Evolutionary conservation across 2,888 invertebrate genomes (phyloP).

Genomic region (Leucoma salicis): DNA sequence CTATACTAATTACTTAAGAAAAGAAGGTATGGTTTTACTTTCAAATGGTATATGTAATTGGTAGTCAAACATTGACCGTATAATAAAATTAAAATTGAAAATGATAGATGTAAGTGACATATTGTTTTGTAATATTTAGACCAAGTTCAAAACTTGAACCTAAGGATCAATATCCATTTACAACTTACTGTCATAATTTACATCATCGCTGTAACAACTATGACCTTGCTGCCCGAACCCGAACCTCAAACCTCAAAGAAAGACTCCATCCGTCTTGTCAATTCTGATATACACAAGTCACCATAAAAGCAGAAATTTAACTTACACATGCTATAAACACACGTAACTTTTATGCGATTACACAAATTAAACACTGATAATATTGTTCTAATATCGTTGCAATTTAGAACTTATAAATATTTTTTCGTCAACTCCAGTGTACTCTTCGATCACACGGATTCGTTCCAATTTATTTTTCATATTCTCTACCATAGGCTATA

Average conservation of each 20-base stretch:
- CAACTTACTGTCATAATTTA: conserved; percentile 66
- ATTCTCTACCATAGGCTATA: too few relatives aligned
- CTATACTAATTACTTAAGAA: too few relatives aligned
- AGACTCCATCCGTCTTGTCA: conserved; percentile 32
- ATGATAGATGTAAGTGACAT: too few relatives aligned
- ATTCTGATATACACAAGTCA: conserved; percentile 24
- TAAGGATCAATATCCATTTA: conserved; percentile 20
- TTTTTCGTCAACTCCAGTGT: conserved; percentile 7
- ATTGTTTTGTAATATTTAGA: too few relatives aligned
- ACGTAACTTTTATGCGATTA: conserved; percentile 5
- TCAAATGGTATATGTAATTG: too few relatives aligned
- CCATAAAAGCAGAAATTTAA: conserved; percentile 13
- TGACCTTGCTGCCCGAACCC: conserved; percentile 62
- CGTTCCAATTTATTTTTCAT: conserved; percentile 10
- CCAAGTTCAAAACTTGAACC: background rate
- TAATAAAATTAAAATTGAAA: too few relatives aligned
- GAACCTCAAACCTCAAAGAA: conserved; percentile 24
- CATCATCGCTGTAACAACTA: conserved; percentile 56
- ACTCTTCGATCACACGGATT: conserved; percentile 13
- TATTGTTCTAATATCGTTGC: conserved; percentile 2
- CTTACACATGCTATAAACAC: conserved; percentile 17
- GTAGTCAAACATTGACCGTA: too few relatives aligned
- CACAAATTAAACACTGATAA: conserved; percentile 14
- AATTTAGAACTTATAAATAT: conserved; percentile 2
- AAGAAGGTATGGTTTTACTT: too few relatives aligned